A percentile compares a stretch with the other conserved stretches of the same genome.
phyloP scores from a whole-genome alignment of 2,797 vertebrate species.

The Esox lucius region DNA sequence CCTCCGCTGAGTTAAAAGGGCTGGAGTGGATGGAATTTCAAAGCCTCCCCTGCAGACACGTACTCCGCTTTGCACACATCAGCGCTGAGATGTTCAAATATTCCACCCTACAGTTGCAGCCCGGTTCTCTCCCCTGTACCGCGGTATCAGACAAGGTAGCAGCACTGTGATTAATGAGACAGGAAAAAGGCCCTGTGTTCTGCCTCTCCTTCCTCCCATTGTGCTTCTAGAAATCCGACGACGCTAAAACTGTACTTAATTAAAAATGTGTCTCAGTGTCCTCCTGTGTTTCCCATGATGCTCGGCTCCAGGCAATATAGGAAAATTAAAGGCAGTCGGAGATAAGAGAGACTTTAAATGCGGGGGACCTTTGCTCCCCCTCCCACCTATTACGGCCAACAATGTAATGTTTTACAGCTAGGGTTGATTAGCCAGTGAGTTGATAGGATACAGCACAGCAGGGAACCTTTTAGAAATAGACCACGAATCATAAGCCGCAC shows the following conservation, averaged over 20 bases:
- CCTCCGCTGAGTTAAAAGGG: conserved; percentile 67
- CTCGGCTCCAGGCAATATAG: conserved; percentile 54
- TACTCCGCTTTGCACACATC: conserved; percentile 64
- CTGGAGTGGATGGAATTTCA: conserved; percentile 70
- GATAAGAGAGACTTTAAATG: conserved; percentile 47
- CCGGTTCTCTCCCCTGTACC: conserved; percentile 44
- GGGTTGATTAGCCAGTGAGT: conserved; percentile 46
- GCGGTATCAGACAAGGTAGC: conserved; percentile 52
- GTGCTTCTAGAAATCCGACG: conserved; percentile 23
- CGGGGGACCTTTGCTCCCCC: conserved; percentile 46
- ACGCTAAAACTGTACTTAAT: conserved; percentile 54
- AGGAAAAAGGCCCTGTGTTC: conserved; percentile 23
- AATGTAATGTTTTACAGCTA: conserved; percentile 29
- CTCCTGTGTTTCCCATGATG: conserved; percentile 51
- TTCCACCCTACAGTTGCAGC: conserved; percentile 51
- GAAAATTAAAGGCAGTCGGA: conserved; percentile 46
- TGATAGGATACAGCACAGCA: conserved; percentile 35
- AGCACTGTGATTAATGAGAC: conserved; percentile 64
- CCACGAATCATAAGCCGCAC: conserved; percentile 38
- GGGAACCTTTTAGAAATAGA: conserved; percentile 31
- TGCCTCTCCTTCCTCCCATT: conserved; percentile 1
- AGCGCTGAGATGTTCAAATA: conserved; percentile 67
- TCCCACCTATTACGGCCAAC: conserved; percentile 57
- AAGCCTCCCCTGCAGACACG: conserved; percentile 73
- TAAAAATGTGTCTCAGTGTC: conserved; percentile 49